These are phyloP conservation scores for Dicrostonyx torquatus DNA, from an alignment of 2,797 vertebrate species.

Conservation along the genomic window DNA sequence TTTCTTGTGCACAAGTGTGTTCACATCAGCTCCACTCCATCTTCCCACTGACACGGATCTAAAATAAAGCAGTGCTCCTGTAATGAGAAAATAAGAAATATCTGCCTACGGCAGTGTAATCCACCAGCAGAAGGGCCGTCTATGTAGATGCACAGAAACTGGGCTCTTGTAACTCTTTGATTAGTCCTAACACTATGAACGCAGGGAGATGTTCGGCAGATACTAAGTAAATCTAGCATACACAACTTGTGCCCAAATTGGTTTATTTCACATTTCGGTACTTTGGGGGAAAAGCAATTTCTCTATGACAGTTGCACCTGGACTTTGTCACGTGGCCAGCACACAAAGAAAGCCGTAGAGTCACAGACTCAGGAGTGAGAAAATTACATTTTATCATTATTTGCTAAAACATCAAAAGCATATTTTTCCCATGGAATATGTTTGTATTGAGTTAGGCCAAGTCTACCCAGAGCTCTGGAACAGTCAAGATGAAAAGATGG, in stretches of 20 bases:
- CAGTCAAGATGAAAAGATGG: not conserved
- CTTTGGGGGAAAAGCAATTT: constrained; percentile 84
- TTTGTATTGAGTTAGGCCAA: constrained; percentile 50
- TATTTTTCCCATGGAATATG: constrained; percentile 48
- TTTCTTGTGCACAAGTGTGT: not conserved
- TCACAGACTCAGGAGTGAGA: not conserved
- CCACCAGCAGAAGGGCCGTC: not conserved
- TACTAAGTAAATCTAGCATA: constrained; percentile 83
- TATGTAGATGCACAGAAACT: constrained; percentile 40
- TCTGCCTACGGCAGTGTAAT: constrained; percentile 27
- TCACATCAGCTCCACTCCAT: not conserved
- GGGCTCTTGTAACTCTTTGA: constrained; percentile 79
- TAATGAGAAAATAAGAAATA: not conserved
- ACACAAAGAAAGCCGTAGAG: constrained; percentile 49
- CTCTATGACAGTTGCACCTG: constrained; percentile 81
- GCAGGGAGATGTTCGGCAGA: constrained; percentile 77
- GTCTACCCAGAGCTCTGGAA: constrained; percentile 42
- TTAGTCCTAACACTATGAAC: constrained; percentile 80
- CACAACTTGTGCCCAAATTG: constrained; percentile 83
- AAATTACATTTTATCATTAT: constrained; percentile 77
- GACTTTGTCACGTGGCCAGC: constrained; percentile 37
- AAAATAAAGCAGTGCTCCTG: constrained; percentile 28
- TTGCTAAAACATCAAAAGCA: constrained; percentile 61
- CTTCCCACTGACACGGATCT: constrained; percentile 9
- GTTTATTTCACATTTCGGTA: constrained; percentile 84